These are phyloP conservation scores for Tangara arthus DNA, from an alignment of 2,797 vertebrate genomes.

Conservation along the genomic window DNA sequence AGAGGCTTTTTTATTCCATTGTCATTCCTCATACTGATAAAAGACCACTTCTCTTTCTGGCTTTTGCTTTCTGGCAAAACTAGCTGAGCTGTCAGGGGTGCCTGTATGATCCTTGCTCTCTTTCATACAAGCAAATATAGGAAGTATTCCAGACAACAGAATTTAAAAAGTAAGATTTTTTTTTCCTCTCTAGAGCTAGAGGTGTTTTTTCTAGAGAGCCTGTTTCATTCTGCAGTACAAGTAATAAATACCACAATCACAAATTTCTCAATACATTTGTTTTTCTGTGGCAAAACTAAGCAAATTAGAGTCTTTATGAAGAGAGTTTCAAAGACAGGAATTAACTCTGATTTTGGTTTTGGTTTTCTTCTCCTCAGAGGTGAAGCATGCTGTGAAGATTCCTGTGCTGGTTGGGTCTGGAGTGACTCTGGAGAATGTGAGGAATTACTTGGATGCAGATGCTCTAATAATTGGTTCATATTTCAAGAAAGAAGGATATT, in stretches of 20 bases:
- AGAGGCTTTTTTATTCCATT: neutral
- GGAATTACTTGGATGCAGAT: slow-evolving; percentile 77
- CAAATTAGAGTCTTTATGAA: neutral
- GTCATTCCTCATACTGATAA: neutral
- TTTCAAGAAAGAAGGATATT: slow-evolving; percentile 84
- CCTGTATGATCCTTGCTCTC: neutral
- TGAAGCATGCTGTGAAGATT: slow-evolving; percentile 78
- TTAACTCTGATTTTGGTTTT: neutral
- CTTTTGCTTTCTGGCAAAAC: neutral
- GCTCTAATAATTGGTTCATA: slow-evolving; percentile 86
- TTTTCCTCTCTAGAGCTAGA: neutral
- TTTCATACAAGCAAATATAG: neutral
- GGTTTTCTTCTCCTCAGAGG: slow-evolving; percentile 68
- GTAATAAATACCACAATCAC: neutral
- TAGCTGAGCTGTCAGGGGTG: neutral
- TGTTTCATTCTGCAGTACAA: neutral
- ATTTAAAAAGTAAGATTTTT: neutral
- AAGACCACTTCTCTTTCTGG: neutral
- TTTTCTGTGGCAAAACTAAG: neutral
- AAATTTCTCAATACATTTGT: neutral
- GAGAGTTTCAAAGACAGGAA: neutral
- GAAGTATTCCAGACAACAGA: neutral
- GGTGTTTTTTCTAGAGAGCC: neutral
- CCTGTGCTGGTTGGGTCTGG: slow-evolving; percentile 88
- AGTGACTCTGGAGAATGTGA: slow-evolving; percentile 82